Percentiles rank a stretch among this genome's conserved stretches.
Evolutionary conservation across 2,888 invertebrate species (phyloP).

Genomic region (Drosophila atroscutellata): DNA sequence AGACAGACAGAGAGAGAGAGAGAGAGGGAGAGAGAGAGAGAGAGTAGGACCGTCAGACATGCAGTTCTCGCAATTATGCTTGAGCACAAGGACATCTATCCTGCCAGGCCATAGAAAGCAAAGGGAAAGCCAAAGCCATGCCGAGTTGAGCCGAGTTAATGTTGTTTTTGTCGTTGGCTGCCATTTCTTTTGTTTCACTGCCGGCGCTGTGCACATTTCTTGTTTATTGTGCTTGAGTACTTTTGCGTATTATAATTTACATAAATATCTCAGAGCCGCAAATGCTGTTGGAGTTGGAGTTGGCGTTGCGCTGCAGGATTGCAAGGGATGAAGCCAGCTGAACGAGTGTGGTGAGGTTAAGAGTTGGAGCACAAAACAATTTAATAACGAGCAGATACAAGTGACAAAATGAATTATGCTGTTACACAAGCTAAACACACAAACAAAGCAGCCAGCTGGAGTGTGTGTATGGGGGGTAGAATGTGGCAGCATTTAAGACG

Average conservation of each 20-base stretch:
- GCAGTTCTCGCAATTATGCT: slow-evolving; percentile 54
- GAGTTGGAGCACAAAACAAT: slow-evolving; percentile 72
- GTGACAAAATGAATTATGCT: slow-evolving; percentile 80
- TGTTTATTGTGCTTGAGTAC: slow-evolving; percentile 72
- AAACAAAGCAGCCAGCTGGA: slow-evolving; percentile 12
- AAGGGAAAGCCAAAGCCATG: slow-evolving; percentile 12
- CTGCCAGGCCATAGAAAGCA: slow-evolving; percentile 21
- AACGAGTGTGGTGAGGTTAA: slow-evolving; percentile 47
- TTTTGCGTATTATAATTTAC: slow-evolving; percentile 81
- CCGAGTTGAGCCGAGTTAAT: slow-evolving; percentile 59
- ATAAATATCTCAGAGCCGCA: slow-evolving; percentile 64
- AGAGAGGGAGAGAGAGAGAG: not conserved
- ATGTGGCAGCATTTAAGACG: slow-evolving; percentile 22
- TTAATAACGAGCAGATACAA: slow-evolving; percentile 76
- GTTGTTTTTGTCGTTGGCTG: slow-evolving; percentile 38
- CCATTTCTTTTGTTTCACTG: slow-evolving; percentile 62
- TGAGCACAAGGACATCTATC: slow-evolving; percentile 42
- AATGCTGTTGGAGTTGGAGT: not conserved
- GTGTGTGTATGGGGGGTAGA: not conserved
- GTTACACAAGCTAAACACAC: slow-evolving; percentile 61
- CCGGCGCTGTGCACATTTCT: slow-evolving; percentile 65
- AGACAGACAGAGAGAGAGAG: not conserved
- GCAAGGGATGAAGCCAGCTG: slow-evolving; percentile 5
- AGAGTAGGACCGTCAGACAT: slow-evolving; percentile 31
- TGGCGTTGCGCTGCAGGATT: slow-evolving; percentile 3